Evolutionary conservation across 2,888 invertebrate species (phyloP).

Genomic region (Oxystoma pomonae): DNA sequence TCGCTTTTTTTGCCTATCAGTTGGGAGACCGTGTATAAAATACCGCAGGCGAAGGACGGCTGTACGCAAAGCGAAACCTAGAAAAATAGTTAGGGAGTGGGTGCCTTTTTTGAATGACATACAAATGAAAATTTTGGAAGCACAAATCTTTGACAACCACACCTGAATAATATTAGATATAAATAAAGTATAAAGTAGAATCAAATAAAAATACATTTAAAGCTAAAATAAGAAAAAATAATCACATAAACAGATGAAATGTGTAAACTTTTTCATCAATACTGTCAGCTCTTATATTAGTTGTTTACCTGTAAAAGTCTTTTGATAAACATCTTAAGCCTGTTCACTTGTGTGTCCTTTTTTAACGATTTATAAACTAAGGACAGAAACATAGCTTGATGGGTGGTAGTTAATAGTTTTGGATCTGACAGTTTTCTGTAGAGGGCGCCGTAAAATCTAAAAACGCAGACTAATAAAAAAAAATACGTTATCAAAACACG

Average conservation of each 20-base stretch:
- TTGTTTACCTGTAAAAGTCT: slow-evolving; percentile 63
- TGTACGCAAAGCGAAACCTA: slow-evolving; percentile 66
- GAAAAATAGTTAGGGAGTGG: no score
- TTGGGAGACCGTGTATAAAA: slow-evolving; percentile 75
- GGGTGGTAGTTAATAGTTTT: slow-evolving; percentile 63
- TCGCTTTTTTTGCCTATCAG: slow-evolving; percentile 47
- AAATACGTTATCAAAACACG: no score
- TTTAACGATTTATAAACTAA: slow-evolving; percentile 81
- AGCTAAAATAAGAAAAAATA: no score
- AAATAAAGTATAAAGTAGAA: no score
- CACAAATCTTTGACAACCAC: no score
- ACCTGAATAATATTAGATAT: no score
- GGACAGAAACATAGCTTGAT: slow-evolving; percentile 78
- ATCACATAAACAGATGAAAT: not conserved
- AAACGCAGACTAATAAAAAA: slow-evolving; percentile 21
- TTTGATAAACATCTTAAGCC: slow-evolving; percentile 84
- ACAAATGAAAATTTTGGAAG: no score
- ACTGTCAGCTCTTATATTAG: no score
- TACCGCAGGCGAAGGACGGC: slow-evolving; percentile 76
- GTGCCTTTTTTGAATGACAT: no score
- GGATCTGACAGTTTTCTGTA: slow-evolving; percentile 83
- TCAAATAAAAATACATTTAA: no score
- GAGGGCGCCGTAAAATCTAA: slow-evolving; percentile 80
- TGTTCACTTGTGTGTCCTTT: slow-evolving; percentile 65
- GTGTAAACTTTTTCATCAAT: not conserved